phyloP scores from a whole-genome alignment of 37 sponge, comb jelly and placozoan genomes.

The Agelas oroides region DNA sequence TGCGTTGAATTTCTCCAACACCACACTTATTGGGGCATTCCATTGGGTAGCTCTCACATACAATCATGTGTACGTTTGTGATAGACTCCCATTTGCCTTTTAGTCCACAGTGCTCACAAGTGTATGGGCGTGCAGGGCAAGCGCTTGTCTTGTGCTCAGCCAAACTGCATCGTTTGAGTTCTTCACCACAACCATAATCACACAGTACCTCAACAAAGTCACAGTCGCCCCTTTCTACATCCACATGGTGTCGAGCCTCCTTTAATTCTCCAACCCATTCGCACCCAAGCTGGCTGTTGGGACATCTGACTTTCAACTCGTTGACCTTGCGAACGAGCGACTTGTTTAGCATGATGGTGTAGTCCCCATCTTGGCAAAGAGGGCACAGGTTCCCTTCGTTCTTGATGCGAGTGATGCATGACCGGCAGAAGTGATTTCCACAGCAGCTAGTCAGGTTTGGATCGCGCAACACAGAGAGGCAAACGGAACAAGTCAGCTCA shows the following conservation, averaged over 20 bases:
- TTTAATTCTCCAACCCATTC: constrained; percentile 28
- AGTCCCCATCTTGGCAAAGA: constrained; percentile 6
- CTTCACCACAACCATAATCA: not conserved
- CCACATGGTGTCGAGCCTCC: not conserved
- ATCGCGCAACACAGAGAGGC: constrained; percentile 20
- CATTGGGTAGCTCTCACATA: constrained; percentile 16
- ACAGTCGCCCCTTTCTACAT: constrained; percentile 12
- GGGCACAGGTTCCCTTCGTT: not conserved
- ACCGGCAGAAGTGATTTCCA: constrained; percentile 17
- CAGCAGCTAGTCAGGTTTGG: constrained; percentile 41
- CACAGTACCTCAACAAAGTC: not conserved
- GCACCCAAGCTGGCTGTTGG: constrained; percentile 18
- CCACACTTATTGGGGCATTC: constrained; percentile 48
- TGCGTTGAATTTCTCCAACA: not conserved
- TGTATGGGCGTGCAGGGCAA: constrained; percentile 8
- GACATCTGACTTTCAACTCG: constrained; percentile 36
- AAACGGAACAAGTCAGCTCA: constrained; percentile 13
- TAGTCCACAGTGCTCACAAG: constrained; percentile 8
- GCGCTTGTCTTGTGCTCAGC: constrained; percentile 1
- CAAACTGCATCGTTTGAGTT: not conserved
- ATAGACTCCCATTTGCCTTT: not conserved
- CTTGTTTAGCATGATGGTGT: not conserved
- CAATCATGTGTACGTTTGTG: constrained; percentile 6
- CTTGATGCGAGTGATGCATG: constrained; percentile 3
- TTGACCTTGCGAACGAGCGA: not conserved